Evolutionary conservation across 2,113 vertebrate genomes (phyloP).

Genomic region (Kobus ellipsiprymnus): DNA sequence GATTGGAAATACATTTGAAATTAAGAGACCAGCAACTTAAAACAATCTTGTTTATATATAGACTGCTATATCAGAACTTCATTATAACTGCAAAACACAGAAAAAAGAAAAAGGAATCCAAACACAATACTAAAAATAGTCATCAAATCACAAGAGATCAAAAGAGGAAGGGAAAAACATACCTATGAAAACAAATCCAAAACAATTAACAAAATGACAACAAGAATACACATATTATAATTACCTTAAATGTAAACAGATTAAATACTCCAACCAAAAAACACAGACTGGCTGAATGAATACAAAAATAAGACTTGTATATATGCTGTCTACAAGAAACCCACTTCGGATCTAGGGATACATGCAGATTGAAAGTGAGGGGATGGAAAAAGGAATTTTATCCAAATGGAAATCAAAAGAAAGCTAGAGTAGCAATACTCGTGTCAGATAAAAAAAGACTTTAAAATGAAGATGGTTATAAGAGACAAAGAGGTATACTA

Average conservation of each 20-base stretch:
- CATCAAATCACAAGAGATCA: neutral
- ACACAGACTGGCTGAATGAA: neutral
- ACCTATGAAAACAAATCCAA: neutral
- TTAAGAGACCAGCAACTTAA: neutral
- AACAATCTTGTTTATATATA: neutral
- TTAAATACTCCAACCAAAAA: neutral
- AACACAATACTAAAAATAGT: neutral
- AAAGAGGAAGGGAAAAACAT: neutral
- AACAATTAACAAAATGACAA: neutral
- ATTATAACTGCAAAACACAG: neutral
- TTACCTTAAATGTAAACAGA: neutral
- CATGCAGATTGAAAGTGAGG: neutral
- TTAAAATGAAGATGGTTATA: neutral
- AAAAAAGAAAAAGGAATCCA: neutral
- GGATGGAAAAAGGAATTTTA: neutral
- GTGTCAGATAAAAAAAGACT: neutral
- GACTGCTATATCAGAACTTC: neutral
- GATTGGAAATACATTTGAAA: neutral
- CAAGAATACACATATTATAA: neutral
- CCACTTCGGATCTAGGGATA: neutral
- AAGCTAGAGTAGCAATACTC: neutral
- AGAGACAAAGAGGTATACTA: neutral
- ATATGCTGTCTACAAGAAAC: neutral
- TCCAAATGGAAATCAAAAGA: neutral
- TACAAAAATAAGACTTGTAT: neutral